Percentiles rank a stretch among this genome's conserved stretches.
phyloP scores from a whole-genome alignment of 2,113 vertebrate species.

The Coptodon rendalli region DNA sequence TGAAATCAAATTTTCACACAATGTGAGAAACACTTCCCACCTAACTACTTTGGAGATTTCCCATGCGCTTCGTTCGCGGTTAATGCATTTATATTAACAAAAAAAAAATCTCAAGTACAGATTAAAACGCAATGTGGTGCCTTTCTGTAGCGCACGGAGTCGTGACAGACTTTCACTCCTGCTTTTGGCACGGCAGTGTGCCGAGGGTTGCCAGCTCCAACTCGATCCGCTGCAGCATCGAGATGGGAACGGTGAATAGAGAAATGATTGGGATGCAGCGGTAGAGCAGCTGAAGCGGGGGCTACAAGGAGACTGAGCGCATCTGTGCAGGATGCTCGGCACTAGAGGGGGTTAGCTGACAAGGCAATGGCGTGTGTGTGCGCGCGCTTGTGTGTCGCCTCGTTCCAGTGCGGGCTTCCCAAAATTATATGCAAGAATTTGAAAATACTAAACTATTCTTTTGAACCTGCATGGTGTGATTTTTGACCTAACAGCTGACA shows the following conservation, averaged over 20 bases:
- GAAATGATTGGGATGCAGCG: constrained; percentile 19
- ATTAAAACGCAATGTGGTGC: background rate
- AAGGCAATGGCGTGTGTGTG: constrained; percentile 58
- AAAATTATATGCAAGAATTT: background rate
- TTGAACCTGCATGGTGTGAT: background rate
- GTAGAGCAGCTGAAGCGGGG: constrained; percentile 25
- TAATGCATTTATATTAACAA: background rate
- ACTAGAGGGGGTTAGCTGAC: constrained; percentile 88
- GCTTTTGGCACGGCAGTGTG: background rate
- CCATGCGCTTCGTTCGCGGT: background rate
- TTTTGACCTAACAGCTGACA: background rate
- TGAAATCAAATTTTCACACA: background rate
- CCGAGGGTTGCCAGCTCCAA: background rate
- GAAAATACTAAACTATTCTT: background rate
- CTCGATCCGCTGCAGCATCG: constrained; percentile 24
- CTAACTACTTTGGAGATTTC: constrained; percentile 31
- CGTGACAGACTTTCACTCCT: constrained; percentile 23
- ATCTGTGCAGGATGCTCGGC: constrained; percentile 68
- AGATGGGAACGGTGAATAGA: background rate
- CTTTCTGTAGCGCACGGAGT: constrained; percentile 11
- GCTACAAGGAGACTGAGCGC: constrained; percentile 43
- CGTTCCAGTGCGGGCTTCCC: constrained; percentile 14
- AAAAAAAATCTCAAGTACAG: background rate
- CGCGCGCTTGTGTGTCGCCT: constrained; percentile 3
- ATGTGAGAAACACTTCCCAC: background rate